Percentiles rank a stretch among this genome's conserved stretches.
These are phyloP conservation scores for Pelochelys cantorii DNA, from an alignment of 2,797 vertebrate species.

Conservation along the genomic window DNA sequence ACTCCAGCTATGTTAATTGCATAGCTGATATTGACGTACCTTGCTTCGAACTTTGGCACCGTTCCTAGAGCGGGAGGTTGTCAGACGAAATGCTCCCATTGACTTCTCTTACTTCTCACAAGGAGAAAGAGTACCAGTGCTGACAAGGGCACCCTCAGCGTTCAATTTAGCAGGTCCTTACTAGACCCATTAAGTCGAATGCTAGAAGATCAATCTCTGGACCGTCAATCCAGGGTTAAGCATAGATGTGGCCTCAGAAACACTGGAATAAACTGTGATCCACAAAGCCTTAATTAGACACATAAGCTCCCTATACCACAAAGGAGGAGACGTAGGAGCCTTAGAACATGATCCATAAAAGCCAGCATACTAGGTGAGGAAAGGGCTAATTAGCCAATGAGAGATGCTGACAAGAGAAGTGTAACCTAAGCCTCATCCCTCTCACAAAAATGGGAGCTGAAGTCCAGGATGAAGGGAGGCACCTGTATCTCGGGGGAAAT, in stretches of 20 bases:
- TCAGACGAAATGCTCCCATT: too few relatives aligned
- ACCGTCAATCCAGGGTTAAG: too few relatives aligned
- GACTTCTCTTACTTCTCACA: too few relatives aligned
- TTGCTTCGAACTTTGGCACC: too few relatives aligned
- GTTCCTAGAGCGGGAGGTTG: too few relatives aligned
- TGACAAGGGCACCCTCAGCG: too few relatives aligned
- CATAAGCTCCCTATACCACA: not conserved
- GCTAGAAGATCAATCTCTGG: too few relatives aligned
- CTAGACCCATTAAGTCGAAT: too few relatives aligned
- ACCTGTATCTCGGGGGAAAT: not conserved
- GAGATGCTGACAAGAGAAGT: not conserved
- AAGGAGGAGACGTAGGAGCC: not conserved
- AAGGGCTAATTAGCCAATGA: not conserved
- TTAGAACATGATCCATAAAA: not conserved
- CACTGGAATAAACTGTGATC: not conserved
- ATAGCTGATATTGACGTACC: too few relatives aligned
- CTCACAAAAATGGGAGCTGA: not conserved
- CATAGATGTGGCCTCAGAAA: not conserved
- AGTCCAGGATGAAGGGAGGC: not conserved
- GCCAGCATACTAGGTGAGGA: not conserved
- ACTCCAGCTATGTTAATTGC: too few relatives aligned
- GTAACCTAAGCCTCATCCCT: not conserved
- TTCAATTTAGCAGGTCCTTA: too few relatives aligned
- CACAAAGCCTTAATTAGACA: not conserved
- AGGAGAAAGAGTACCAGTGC: too few relatives aligned